Percentiles rank a stretch among this genome's conserved stretches.
Conservation (phyloP, 2,797 vertebrate species). For the Pelodytes ibericus region DNA sequence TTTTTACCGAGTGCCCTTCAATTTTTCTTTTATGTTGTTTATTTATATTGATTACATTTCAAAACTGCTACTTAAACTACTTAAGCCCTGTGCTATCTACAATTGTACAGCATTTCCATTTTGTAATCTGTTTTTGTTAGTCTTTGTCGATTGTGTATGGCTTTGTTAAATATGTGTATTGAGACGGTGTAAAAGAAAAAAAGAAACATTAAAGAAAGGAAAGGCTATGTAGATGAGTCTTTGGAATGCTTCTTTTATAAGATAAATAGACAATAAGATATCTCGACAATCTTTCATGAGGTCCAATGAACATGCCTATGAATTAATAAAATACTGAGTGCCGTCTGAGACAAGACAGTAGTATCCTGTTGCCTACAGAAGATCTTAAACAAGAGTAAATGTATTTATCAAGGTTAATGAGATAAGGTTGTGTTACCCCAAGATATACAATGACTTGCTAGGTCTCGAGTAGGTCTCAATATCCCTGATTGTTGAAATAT, state of each 20-base stretch:
- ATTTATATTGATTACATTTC: too few species aligned
- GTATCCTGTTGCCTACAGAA: slow-evolving; percentile 70
- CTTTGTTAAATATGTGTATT: too few species aligned
- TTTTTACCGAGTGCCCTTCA: too few species aligned
- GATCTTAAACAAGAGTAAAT: slow-evolving; percentile 63
- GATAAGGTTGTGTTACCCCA: slow-evolving; percentile 57
- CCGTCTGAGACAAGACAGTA: slow-evolving; percentile 71
- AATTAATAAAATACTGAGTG: slow-evolving; percentile 80
- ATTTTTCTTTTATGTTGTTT: too few species aligned
- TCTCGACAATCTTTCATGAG: slow-evolving; percentile 72
- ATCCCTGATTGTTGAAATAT: slow-evolving; percentile 19
- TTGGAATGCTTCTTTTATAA: slow-evolving; percentile 28
- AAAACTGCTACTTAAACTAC: too few species aligned
- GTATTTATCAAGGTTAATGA: slow-evolving; percentile 68
- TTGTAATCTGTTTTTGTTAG: too few species aligned
- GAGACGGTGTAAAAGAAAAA: too few species aligned
- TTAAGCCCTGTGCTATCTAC: too few species aligned
- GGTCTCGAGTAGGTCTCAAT: slow-evolving; percentile 17
- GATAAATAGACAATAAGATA: slow-evolving; percentile 2
- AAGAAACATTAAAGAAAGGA: too few species aligned
- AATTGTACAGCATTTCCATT: too few species aligned
- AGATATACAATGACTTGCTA: neutral
- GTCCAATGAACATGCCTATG: slow-evolving; percentile 78
- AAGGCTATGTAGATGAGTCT: neutral
- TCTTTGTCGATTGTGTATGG: too few species aligned